Evolutionary conservation across 2,797 vertebrate genomes (phyloP), one percentile per base, ranked within the genome.

Genomic region (Pseudomugil tenellus): DNA sequence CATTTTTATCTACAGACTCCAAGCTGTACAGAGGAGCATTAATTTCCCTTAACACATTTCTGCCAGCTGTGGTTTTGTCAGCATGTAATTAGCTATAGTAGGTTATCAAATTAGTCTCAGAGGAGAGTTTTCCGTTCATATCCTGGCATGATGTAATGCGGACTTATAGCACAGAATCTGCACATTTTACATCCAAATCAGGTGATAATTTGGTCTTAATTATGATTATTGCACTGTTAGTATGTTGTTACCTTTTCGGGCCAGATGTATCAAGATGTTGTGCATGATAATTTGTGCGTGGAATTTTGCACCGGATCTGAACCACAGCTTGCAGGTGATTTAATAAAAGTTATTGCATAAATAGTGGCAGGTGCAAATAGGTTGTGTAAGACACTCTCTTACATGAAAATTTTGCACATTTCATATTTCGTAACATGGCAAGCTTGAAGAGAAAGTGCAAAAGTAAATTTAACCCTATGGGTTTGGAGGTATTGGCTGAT

Each of bases 1-100:
- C 54, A 54, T 70, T 83, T 73, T 66, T 64, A 76, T 61, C 35
- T 66, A 17, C 70, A 64, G 32, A 66, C 67, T 41, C 25, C 59
- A 60, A 35, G 12, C 58, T 76, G 71, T 19, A 71, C 60, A 56
- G 43, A 48, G 46, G 52, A 76, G 55, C 61, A 74, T 76, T 74
- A 76, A 67, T 72, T 70, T 74, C 61, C 63, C 63, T 72, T 70
- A 77, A 77, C 71, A 43, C 67, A 85, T 83, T 78, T 78, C 61
- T 79, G 58, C 80, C 78, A 87, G 80, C 85, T 86, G 81, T 84
- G 81, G 78, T 90, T 79, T 77, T 84, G 74, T 84, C 49, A 69
- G 76, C 77, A 70, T 72, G 69, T 82, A 87, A 90, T 89, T 89
- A 87, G 26, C 67, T 64, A 67, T 85, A 75, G 74, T 82, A 72